Percentiles rank a stretch among this genome's conserved stretches.
phyloP scores from a whole-genome alignment of 30 jellyfish, hydroid and myxozoan genomes.

The Aurelia coerulea region DNA sequence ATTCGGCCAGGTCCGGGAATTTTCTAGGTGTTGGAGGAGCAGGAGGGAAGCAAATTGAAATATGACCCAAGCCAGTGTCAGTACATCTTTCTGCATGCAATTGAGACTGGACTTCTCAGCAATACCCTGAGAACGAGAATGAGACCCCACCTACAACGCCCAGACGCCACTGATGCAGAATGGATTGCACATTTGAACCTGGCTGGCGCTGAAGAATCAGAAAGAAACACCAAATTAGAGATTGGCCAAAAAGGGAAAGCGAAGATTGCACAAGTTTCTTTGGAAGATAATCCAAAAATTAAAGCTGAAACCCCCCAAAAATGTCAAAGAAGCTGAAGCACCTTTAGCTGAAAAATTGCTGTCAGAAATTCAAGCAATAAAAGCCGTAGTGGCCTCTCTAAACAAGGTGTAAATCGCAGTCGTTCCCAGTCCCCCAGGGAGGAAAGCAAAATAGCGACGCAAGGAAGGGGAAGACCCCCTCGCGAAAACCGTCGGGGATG shows the following conservation, averaged over 20 bases:
- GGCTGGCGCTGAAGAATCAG: conserved; percentile 53
- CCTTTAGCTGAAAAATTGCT: conserved; percentile 12
- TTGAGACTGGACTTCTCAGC: conserved; percentile 39
- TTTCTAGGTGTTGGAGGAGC: no score
- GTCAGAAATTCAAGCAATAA: conserved; percentile 15
- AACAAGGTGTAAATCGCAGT: conserved; percentile 29
- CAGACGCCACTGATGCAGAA: conserved; percentile 22
- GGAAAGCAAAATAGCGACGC: conserved; percentile 15
- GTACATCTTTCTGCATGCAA: conserved; percentile 30
- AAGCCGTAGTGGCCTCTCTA: conserved; percentile 23
- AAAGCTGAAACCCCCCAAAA: conserved; percentile 9
- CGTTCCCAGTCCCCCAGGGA: conserved; percentile 14
- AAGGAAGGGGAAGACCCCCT: conserved; percentile 32
- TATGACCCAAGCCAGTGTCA: conserved; percentile 23
- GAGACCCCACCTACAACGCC: conserved; percentile 34
- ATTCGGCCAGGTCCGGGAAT: no score
- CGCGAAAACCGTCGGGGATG: conserved; percentile 27
- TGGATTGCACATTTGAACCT: conserved; percentile 26
- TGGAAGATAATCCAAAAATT: conserved; percentile 1
- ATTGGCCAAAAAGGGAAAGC: conserved; percentile 41
- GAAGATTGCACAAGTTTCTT: conserved; percentile 16
- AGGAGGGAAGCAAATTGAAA: no score
- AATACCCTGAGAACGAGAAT: conserved; percentile 33
- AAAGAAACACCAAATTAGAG: conserved; percentile 25
- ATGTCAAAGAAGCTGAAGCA: conserved; percentile 7